phyloP scores from a whole-genome alignment of 2,797 vertebrate species.

The Enteromius fasciolatus region DNA sequence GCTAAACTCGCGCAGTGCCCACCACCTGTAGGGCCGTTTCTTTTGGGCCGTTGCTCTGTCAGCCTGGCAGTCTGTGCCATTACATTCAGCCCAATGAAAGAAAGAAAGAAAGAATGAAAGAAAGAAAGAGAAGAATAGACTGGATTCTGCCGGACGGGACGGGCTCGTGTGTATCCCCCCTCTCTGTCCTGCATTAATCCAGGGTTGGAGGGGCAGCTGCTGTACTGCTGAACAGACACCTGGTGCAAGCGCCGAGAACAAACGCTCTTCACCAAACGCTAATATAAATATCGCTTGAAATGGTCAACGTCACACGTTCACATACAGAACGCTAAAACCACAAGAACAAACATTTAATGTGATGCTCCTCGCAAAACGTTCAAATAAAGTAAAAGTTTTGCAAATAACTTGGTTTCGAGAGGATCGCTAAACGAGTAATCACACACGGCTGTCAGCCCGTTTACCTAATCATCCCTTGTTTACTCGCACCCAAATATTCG shows the following conservation, averaged over 20 bases:
- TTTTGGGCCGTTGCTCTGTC: constrained; percentile 71
- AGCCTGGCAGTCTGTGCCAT: constrained; percentile 76
- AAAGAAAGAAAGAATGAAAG: constrained; percentile 41
- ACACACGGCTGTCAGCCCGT: too few relatives aligned
- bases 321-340: neutral
- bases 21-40: constrained; percentile 84
- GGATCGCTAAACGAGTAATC: too few relatives aligned
- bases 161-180: constrained; percentile 58
- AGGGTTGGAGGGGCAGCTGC: constrained; percentile 60
- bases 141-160: constrained; percentile 70
- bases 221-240: constrained; percentile 58
- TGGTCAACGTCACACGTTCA: accelerated
- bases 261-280: neutral
- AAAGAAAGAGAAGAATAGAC: constrained; percentile 72
- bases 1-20: constrained; percentile 79
- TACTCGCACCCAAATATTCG: too few relatives aligned
- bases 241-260: constrained; percentile 39
- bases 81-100: constrained; percentile 71
- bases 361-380: neutral
- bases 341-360: too few relatives aligned
- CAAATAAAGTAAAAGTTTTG: too few relatives aligned
- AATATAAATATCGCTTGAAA: neutral
- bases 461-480: too few relatives aligned
- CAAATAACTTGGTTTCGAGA: too few relatives aligned
- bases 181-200: constrained; percentile 67